Conservation (phyloP, 2,113 vertebrate genomes). For the Callipepla squamata region DNA sequence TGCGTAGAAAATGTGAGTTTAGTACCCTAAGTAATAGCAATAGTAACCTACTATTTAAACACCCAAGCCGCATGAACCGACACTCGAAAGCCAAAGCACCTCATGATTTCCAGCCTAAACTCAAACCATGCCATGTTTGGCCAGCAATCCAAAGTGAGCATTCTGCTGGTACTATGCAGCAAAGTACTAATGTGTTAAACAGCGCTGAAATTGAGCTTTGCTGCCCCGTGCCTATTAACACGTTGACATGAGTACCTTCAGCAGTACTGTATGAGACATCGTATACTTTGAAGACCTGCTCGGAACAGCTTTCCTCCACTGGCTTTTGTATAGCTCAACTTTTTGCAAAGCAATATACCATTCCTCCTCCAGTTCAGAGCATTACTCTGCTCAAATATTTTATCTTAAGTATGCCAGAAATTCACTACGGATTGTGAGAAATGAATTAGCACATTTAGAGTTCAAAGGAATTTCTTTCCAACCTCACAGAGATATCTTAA, state of each 20-base stretch:
- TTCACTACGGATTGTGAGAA: not conserved
- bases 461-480: not conserved
- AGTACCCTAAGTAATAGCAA: not conserved
- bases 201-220: not conserved
- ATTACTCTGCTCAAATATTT: not conserved
- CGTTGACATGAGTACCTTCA: rapidly evolving
- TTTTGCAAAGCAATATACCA: not conserved
- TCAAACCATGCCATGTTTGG: not conserved
- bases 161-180: not conserved
- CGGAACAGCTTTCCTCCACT: not conserved
- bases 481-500: not conserved
- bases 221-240: rapidly evolving
- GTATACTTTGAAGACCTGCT: not conserved
- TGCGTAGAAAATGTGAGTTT: not conserved
- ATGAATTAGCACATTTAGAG: not conserved
- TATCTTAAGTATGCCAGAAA: not conserved
- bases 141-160: not conserved
- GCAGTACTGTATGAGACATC: not conserved
- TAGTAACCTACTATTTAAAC: not conserved
- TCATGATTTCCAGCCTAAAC: not conserved
- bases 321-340: not conserved
- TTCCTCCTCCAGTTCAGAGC: not conserved
- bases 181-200: not conserved
- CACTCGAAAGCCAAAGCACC: not conserved
- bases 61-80: not conserved